Evolutionary conservation across 2,797 vertebrate genomes (phyloP).

Genomic region (Trichosurus vulpecula): DNA sequence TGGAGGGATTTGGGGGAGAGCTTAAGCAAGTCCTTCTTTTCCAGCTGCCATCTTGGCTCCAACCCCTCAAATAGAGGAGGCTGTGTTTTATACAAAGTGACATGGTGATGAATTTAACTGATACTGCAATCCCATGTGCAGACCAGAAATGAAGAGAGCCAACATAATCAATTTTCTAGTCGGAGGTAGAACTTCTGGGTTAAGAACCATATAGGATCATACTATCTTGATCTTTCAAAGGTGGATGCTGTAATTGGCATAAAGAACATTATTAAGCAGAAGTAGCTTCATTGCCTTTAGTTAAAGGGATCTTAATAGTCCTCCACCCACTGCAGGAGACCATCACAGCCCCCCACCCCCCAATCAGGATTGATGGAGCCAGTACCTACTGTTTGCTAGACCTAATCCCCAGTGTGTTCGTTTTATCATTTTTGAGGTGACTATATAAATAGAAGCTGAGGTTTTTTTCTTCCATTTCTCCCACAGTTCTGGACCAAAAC

Average conservation of each 20-base stretch:
- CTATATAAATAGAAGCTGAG: not conserved
- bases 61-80: too few species aligned
- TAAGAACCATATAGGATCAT: not conserved
- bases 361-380: not conserved
- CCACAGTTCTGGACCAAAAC: not conserved
- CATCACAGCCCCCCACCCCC: not conserved
- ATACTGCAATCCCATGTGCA: not conserved
- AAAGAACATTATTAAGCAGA: not conserved
- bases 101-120: not conserved
- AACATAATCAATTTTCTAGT: not conserved
- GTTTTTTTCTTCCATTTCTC: slow-evolving; percentile 5
- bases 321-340: not conserved
- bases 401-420: not conserved
- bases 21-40: too few species aligned
- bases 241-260: not conserved
- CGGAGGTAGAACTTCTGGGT: not conserved
- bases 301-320: not conserved
- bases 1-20: too few species aligned
- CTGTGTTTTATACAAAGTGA: not conserved
- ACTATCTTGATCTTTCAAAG: not conserved
- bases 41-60: too few species aligned
- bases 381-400: not conserved
- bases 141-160: not conserved
- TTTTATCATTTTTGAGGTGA: slow-evolving; percentile 22
- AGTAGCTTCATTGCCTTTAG: not conserved